These are phyloP conservation scores for Trissolcus brochymenae DNA, from an alignment of 2,888 invertebrate species.

Conservation along the genomic window DNA sequence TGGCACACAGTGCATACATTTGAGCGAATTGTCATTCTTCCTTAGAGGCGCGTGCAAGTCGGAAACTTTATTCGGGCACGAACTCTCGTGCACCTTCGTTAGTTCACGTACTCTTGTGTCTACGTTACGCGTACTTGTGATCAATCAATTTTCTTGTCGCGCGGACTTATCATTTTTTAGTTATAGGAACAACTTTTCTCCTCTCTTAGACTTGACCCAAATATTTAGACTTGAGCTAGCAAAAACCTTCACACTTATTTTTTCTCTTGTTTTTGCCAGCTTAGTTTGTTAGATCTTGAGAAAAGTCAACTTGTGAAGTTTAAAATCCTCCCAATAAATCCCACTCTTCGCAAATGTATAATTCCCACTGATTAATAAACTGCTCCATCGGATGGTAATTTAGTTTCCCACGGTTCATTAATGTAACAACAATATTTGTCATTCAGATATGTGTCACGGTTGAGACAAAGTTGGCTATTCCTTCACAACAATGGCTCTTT, in stretches of 20 bases:
- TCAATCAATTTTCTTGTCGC: constrained; percentile 43
- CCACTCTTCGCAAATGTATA: constrained; percentile 1
- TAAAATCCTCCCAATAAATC: constrained; percentile 19
- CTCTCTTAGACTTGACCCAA: constrained; percentile 26
- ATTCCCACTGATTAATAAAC: constrained; percentile 18
- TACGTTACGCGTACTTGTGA: constrained; percentile 44
- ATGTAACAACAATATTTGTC: neutral
- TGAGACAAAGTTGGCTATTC: no score
- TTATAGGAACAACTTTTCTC: constrained; percentile 29
- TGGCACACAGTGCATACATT: constrained; percentile 36
- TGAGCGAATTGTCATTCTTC: constrained; percentile 41
- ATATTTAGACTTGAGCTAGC: constrained; percentile 21
- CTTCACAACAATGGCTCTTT: no score
- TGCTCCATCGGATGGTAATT: neutral
- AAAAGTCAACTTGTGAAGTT: constrained; percentile 14
- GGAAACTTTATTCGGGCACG: constrained; percentile 41
- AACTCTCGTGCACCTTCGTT: constrained; percentile 42
- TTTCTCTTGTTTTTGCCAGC: neutral
- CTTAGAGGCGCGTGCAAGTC: constrained; percentile 19
- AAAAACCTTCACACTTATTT: constrained; percentile 7
- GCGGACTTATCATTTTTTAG: constrained; percentile 42
- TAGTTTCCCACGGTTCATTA: no score
- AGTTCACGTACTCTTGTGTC: constrained; percentile 35
- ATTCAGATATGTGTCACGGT: neutral
- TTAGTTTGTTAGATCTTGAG: constrained; percentile 13